These are phyloP conservation scores for Eristalis arbustorum DNA, from an alignment of 2,888 invertebrate genomes.

Conservation along the genomic window DNA sequence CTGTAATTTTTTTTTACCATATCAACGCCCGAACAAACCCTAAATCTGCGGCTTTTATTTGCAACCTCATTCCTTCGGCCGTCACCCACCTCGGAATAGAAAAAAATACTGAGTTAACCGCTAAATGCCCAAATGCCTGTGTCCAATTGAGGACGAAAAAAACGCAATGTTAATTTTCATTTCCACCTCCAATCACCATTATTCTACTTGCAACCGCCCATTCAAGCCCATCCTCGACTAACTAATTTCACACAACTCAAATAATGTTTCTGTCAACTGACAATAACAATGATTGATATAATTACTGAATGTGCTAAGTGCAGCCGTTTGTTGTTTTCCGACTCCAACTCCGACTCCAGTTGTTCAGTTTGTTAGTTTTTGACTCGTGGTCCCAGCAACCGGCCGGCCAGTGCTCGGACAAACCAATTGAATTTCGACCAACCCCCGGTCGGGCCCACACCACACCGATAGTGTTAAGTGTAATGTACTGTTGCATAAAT, in stretches of 20 bases:
- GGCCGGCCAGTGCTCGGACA: neutral
- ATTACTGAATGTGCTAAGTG: neutral
- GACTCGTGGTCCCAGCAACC: neutral
- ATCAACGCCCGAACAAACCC: too few relatives aligned
- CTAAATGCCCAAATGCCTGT: too few relatives aligned
- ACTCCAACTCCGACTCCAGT: neutral
- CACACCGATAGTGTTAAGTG: conserved; percentile 12
- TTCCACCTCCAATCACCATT: too few relatives aligned
- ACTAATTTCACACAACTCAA: neutral
- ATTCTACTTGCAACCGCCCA: neutral
- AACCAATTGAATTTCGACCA: neutral
- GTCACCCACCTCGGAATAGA: too few relatives aligned
- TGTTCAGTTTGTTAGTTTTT: neutral
- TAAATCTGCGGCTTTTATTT: too few relatives aligned
- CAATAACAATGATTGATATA: conserved; percentile 8
- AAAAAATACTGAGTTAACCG: too few relatives aligned
- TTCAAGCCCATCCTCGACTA: neutral
- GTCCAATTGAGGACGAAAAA: too few relatives aligned
- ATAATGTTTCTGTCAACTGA: neutral
- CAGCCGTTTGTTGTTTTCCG: neutral
- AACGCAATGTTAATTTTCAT: too few relatives aligned
- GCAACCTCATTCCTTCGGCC: too few relatives aligned
- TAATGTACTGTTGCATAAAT: conserved; percentile 27
- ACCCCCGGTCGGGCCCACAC: neutral
- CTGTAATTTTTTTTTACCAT: too few relatives aligned